These are phyloP conservation scores for Sebastes variabilis DNA, from an alignment of 2,797 vertebrate genomes.

Conservation along the genomic window DNA sequence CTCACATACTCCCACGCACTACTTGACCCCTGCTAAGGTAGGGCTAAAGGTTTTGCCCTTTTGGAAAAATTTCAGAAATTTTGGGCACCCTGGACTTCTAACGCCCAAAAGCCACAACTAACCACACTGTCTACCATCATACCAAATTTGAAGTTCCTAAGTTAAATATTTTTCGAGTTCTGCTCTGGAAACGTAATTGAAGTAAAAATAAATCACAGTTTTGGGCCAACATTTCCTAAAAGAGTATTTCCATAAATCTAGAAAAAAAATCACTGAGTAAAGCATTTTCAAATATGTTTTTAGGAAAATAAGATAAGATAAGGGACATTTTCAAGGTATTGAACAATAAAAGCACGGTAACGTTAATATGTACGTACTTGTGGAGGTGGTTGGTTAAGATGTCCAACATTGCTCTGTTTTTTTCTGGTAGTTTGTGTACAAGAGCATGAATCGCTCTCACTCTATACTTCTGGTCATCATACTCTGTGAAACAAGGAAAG, in stretches of 20 bases:
- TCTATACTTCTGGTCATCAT: conserved; percentile 96
- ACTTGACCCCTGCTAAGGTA: too few relatives aligned
- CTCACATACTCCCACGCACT: too few relatives aligned
- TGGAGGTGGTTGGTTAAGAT: conserved; percentile 94
- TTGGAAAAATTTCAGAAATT: too few relatives aligned
- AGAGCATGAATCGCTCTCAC: conserved; percentile 95
- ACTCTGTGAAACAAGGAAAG: conserved; percentile 83
- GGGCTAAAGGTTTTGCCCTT: too few relatives aligned
- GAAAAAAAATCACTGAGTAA: neutral
- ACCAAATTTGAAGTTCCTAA: too few relatives aligned
- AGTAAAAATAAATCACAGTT: too few relatives aligned
- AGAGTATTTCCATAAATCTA: neutral
- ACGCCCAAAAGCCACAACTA: too few relatives aligned
- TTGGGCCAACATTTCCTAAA: neutral
- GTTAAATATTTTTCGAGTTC: too few relatives aligned
- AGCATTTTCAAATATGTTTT: neutral
- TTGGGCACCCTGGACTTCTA: too few relatives aligned
- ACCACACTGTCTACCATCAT: too few relatives aligned
- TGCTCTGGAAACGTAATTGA: too few relatives aligned
- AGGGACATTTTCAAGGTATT: neutral
- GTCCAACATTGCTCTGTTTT: conserved; percentile 95
- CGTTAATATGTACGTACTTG: conserved; percentile 81
- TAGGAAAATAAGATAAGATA: neutral
- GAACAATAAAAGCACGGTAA: neutral
- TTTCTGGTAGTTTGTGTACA: conserved; percentile 93